A percentile compares a stretch with the other conserved stretches of the same genome.
Conservation (phyloP, 2,113 vertebrate species). For the Albula glossodonta region DNA sequence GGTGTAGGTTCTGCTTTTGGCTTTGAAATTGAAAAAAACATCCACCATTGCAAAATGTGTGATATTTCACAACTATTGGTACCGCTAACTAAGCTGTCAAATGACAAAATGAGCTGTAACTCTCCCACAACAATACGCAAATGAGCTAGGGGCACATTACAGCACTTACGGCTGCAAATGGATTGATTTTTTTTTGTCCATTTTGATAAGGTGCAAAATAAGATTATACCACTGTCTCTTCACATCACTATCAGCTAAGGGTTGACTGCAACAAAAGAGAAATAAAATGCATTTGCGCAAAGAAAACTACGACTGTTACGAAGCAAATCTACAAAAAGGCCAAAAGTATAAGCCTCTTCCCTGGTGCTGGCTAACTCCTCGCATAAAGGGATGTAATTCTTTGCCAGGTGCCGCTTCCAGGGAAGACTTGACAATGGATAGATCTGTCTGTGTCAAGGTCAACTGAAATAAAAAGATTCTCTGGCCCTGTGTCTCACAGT, state of each 20-base stretch:
- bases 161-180: conserved; percentile 62
- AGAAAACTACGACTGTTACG: neutral
- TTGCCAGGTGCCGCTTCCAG: neutral
- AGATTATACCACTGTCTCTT: neutral
- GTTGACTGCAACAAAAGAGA: conserved; percentile 6
- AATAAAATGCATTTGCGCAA: neutral
- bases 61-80: conserved; percentile 70
- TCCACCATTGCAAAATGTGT: conserved; percentile 53
- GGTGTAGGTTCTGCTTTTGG: conserved; percentile 6
- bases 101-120: conserved; percentile 41
- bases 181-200: conserved; percentile 7
- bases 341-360: conserved; percentile 12
- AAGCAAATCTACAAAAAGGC: neutral
- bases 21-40: conserved; percentile 62
- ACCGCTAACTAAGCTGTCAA: conserved; percentile 75
- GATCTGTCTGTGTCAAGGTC: conserved; percentile 75
- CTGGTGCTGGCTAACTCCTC: conserved; percentile 22
- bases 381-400: neutral
- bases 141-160: conserved; percentile 67
- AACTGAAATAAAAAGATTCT: conserved; percentile 69
- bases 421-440: conserved; percentile 62
- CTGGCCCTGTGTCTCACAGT: conserved; percentile 51
- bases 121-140: conserved; percentile 67
- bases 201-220: neutral
- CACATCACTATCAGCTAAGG: neutral